Percentiles rank a stretch among this genome's conserved stretches.
phyloP scores from a whole-genome alignment of 2,797 vertebrate genomes.

The Melanotaenia parkinsoni region DNA sequence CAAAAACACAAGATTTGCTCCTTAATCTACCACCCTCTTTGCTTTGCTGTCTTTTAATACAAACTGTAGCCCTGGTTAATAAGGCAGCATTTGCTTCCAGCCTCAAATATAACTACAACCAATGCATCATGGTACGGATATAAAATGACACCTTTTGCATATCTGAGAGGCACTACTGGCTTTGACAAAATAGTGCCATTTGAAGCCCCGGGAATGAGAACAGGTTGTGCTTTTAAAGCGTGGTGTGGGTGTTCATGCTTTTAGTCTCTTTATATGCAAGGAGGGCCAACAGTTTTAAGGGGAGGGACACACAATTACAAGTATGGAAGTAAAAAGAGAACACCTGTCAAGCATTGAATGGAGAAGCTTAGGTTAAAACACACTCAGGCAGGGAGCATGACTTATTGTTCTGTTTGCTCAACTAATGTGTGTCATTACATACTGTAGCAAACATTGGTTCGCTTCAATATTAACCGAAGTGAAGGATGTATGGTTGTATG shows the following conservation, averaged over 20 bases:
- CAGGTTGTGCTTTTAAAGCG: conserved; percentile 8
- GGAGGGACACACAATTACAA: background rate
- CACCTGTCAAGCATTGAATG: background rate
- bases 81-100: conserved; percentile 4
- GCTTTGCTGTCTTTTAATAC: background rate
- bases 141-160: conserved; percentile 8
- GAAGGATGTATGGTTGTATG: background rate
- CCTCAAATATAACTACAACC: conserved; percentile 5
- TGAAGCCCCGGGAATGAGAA: conserved; percentile 6
- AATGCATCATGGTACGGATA: conserved; percentile 1
- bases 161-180: background rate
- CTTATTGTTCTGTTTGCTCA: background rate
- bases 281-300: conserved; percentile 2
- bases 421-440: background rate
- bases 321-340: background rate
- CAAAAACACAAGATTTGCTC: background rate
- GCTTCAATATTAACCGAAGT: background rate
- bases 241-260: conserved; percentile 4
- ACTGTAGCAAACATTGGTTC: background rate
- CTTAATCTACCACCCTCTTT: background rate
- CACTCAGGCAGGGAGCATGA: background rate
- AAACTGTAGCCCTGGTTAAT: background rate
- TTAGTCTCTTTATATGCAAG: conserved; percentile 4
- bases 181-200: conserved; percentile 3
- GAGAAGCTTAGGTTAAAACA: background rate